A percentile compares a stretch with the other conserved stretches of the same genome.
phyloP scores from a whole-genome alignment of 2,888 invertebrate genomes.

The Dioctria rufipes region DNA sequence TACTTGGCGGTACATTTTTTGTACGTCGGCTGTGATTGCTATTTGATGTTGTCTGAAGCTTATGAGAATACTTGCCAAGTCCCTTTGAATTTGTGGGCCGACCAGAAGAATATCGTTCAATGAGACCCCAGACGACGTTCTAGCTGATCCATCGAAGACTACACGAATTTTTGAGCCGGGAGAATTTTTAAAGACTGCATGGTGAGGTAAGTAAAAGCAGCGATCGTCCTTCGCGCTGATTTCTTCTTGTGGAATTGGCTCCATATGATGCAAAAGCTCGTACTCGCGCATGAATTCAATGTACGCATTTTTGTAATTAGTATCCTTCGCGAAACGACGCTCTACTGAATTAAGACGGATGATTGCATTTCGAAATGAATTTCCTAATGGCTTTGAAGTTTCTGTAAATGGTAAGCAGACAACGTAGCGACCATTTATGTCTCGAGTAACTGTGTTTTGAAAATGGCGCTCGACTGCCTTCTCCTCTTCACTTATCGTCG shows the following conservation, averaged over 20 bases:
- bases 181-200: constrained; percentile 40
- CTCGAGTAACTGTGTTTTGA: too few species aligned
- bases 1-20: too few species aligned
- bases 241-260: constrained; percentile 2
- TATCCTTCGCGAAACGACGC: too few species aligned
- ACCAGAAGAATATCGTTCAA: constrained; percentile 22
- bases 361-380: too few species aligned
- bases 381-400: too few species aligned
- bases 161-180: neutral
- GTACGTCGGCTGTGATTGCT: neutral
- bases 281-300: constrained; percentile 60
- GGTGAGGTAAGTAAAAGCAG: constrained; percentile 20
- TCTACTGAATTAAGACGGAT: too few species aligned
- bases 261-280: constrained; percentile 60
- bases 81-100: constrained; percentile 10
- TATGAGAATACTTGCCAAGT: neutral
- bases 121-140: constrained; percentile 6
- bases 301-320: constrained; percentile 49
- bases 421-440: too few species aligned
- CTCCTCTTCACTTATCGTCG: too few species aligned
- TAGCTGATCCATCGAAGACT: constrained; percentile 35
- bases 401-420: too few species aligned
- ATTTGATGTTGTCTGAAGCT: constrained; percentile 1
- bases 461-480: too few species aligned
- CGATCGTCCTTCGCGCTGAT: neutral